Evolutionary conservation across 2,797 vertebrate genomes (phyloP), one percentile per base, ranked within the genome.

Genomic region (Petrocephalus schoutedeni): DNA sequence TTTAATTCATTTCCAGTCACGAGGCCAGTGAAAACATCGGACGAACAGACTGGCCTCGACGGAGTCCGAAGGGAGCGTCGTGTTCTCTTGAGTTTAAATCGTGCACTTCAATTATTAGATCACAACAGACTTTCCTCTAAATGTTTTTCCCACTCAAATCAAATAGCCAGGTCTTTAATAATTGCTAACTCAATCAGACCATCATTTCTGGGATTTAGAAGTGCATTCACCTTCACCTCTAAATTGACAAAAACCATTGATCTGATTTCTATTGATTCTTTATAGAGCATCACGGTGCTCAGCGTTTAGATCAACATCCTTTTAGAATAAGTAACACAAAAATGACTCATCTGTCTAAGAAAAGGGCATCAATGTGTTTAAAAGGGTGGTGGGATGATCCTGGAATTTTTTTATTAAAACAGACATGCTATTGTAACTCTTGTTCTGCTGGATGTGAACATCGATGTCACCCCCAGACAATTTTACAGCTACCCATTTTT

Each of bases 141-240:
- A 77, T 32, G 88, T 57, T 86, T 88, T 88, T 88, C 71, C 84
- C 67, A 49, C 84, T 82, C 64, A 88, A 88, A 80, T 51, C 36
- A 86, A 88, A 88, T 88, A 85, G 19, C 56, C 53, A 7, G 21
- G 56, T 86, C 85, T 86, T 86, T 86, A 85, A 19, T 74, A 86
- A 88, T 61, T 86, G 67, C 88, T 86, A 58, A 88, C 71, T 58
- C 56, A 53, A 88, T 88, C 87, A 84, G 57, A 32, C 53, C 85
- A 53, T 36, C 85, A 86, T 59, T 88, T 88, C 88, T 86, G 53
- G 54, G 88, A 88, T 80, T 82, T 82, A 86, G 85, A 28, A 86
- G 36, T 74, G 19, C 54, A 21, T 80, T 80, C 85, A 86, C 88
- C 88, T 88, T 88, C 49, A 71, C 61, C 87, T 64, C 83, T 45